Evolutionary conservation across 2,797 vertebrate species (phyloP).

Genomic region (Lycodopsis pacificus): DNA sequence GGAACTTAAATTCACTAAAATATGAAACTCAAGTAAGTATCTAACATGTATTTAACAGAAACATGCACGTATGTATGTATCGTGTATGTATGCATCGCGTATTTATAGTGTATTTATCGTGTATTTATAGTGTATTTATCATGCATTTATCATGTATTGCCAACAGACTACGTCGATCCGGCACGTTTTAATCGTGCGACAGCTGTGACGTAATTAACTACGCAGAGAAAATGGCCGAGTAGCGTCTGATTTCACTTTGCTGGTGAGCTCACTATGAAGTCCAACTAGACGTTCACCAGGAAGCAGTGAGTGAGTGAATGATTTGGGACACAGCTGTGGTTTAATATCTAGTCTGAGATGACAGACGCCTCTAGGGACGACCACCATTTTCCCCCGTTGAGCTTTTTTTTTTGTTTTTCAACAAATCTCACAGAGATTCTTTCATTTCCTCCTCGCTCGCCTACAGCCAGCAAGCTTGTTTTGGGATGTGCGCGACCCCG

Average conservation of each 20-base stretch:
- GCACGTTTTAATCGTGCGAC: too few relatives aligned
- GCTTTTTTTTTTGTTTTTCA: slow-evolving; percentile 50
- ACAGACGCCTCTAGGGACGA: slow-evolving; percentile 51
- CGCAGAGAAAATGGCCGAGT: not conserved
- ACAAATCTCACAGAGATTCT: slow-evolving; percentile 62
- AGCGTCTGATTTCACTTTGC: not conserved
- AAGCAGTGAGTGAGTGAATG: not conserved
- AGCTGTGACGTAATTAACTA: not conserved
- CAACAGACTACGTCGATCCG: not conserved
- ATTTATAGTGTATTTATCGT: not conserved
- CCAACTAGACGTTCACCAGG: not conserved
- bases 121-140: too few relatives aligned
- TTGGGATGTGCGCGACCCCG: slow-evolving; percentile 69
- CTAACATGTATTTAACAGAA: not conserved
- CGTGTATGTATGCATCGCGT: too few relatives aligned
- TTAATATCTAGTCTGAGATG: slow-evolving; percentile 31
- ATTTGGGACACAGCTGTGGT: slow-evolving; percentile 22
- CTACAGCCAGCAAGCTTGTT: slow-evolving; percentile 66
- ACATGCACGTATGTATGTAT: not conserved
- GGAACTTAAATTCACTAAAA: too few relatives aligned
- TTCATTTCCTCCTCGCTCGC: slow-evolving; percentile 56
- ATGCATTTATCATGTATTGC: too few relatives aligned
- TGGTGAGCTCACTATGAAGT: not conserved
- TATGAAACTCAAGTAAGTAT: not conserved
- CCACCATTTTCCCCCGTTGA: slow-evolving; percentile 75